Evolutionary conservation across 2,797 vertebrate species (phyloP).

Genomic region (Rhynchonycteris naso): DNA sequence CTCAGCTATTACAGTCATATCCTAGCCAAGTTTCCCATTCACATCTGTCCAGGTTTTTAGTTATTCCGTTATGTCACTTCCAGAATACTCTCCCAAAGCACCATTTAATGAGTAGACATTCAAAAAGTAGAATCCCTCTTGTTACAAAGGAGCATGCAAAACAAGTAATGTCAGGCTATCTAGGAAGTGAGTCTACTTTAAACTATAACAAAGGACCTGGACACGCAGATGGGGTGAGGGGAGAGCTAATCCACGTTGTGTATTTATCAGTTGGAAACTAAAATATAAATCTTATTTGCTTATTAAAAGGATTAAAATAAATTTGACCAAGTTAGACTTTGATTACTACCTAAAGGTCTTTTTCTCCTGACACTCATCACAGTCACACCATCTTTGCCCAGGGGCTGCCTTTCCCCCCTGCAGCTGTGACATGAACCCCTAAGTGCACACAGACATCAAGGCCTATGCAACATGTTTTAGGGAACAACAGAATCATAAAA

Average conservation of each 20-base stretch:
- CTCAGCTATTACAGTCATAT: not conserved
- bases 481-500: not conserved
- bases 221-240: not conserved
- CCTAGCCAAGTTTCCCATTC: not conserved
- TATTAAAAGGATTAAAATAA: not conserved
- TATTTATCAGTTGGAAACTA: not conserved
- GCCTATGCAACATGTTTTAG: not conserved
- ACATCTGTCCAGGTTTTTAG: not conserved
- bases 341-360: not conserved
- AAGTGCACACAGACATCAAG: not conserved
- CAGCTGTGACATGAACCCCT: not conserved
- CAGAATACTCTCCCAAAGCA: not conserved
- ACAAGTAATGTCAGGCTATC: not conserved
- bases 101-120: not conserved
- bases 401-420: not conserved
- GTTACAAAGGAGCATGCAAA: not conserved
- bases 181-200: not conserved
- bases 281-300: not conserved
- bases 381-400: not conserved
- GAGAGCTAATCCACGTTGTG: not conserved
- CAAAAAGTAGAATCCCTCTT: not conserved
- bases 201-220: fast-evolving
- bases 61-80: not conserved
- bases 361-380: not conserved
- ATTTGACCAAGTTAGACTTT: not conserved